phyloP scores from a whole-genome alignment of 2,113 vertebrate genomes.

The Chloropsis hardwickii region DNA sequence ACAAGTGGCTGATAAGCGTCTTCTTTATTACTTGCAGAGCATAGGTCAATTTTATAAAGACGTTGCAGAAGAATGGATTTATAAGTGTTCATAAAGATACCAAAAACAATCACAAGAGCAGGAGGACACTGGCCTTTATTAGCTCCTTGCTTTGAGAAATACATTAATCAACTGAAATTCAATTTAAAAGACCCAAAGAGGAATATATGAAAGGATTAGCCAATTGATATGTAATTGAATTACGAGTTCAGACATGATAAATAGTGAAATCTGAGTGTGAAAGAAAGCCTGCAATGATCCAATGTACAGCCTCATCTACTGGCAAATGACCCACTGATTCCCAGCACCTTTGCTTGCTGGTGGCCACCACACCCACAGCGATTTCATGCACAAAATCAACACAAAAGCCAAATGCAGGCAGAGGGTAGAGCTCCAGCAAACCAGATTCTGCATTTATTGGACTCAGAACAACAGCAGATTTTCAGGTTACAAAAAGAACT shows the following conservation, averaged over 20 bases:
- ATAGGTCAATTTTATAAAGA: slow-evolving; percentile 14
- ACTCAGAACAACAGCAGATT: slow-evolving; percentile 62
- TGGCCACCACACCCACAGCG: neutral
- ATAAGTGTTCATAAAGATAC: slow-evolving; percentile 26
- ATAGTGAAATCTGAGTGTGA: neutral
- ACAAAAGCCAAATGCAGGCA: slow-evolving; percentile 6
- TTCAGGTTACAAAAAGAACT: slow-evolving; percentile 64
- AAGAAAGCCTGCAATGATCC: neutral
- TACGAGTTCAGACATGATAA: slow-evolving; percentile 33
- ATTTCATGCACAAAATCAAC: neutral
- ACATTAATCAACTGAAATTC: slow-evolving; percentile 44
- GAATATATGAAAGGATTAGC: slow-evolving; percentile 52
- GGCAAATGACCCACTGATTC: neutral
- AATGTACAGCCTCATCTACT: neutral
- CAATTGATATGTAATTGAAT: slow-evolving; percentile 57
- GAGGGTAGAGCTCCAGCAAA: slow-evolving; percentile 21
- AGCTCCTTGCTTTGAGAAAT: slow-evolving; percentile 59
- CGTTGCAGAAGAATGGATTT: slow-evolving; percentile 11
- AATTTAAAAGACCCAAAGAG: slow-evolving; percentile 51
- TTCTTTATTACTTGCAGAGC: slow-evolving; percentile 17
- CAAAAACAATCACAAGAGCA: neutral
- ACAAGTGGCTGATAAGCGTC: neutral
- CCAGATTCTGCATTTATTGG: slow-evolving; percentile 58
- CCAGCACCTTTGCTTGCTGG: neutral
- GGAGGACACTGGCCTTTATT: slow-evolving; percentile 62